A percentile compares a stretch with the other conserved stretches of the same genome.
Conservation (phyloP, 1,140 invertebrate species). For the Frieseomelitta varia region DNA sequence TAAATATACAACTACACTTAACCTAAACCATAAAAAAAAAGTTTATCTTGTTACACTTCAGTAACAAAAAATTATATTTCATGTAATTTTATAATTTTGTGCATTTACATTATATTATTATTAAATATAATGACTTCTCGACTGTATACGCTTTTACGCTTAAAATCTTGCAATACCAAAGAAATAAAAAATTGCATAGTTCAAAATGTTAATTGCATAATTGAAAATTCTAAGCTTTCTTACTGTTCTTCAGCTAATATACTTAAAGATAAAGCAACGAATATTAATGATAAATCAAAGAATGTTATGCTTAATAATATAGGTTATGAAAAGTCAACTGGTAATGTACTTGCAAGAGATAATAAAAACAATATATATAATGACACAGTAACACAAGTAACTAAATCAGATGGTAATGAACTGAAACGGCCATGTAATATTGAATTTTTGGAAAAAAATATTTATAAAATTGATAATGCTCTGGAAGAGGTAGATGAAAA, state of each 20-base stretch:
- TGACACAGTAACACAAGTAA: not conserved
- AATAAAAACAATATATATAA: no score
- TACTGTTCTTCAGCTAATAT: not conserved
- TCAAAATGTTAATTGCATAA: not conserved
- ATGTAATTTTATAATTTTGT: not conserved
- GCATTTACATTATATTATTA: not conserved
- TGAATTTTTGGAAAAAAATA: not conserved
- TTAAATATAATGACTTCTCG: not conserved
- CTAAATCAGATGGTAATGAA: not conserved
- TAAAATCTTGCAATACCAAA: not conserved
- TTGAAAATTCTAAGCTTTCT: no score
- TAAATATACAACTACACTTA: not conserved
- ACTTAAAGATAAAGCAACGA: not conserved
- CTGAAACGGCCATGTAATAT: not conserved
- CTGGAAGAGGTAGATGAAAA: slow-evolving; percentile 25
- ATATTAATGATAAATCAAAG: not conserved
- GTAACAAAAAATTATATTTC: not conserved
- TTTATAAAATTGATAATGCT: not conserved
- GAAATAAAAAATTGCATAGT: not conserved
- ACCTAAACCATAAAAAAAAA: not conserved
- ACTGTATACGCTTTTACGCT: not conserved
- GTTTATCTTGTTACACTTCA: not conserved
- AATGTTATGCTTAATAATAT: no score
- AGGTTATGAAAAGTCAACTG: not conserved
- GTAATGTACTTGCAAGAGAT: not conserved